Base-by-base conservation (phyloP, 2,888 invertebrate genomes). In the Catotricha subobsoleta region DNA sequence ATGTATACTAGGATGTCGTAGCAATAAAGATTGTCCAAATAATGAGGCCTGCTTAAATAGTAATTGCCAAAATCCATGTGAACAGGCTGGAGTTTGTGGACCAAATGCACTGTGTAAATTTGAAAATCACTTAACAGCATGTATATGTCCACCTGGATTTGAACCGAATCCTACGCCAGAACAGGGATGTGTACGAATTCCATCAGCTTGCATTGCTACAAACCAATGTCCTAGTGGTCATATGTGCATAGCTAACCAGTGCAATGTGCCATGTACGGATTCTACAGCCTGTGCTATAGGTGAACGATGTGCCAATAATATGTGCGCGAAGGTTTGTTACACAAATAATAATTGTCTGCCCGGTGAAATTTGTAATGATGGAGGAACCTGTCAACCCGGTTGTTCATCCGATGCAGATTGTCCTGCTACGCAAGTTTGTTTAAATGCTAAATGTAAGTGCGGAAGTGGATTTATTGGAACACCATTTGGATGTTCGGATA, bases 321-420 rank as follows among this genome's bases (percentile, higher is more conserved):
- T 78, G 47, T 90, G 88, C 52, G 71, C 77, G 16, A 88, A 87
- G 66, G 74, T 88, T 27, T 90, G 90, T 56, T 87, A 29, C 21
- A 77, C 81, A 9, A 87, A 87, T 56, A 84, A 81, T 53, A 91
- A 90, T 54, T 91, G 91, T 52, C 67, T 88, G 50, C 80, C 83
- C 2, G 90, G 90, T 38, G 90, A 91, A 65, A 76, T 90, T 44
- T 90, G 91, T 51, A 74, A 74, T 47, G 74, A 75, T 45, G 66
- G 67, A 47, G 87, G 88, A 40, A 69, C 76, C 31, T 91, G 91
- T 53, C 73, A 80, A 52, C 71, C 78, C 3, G 91, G 91, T 6
- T 91, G 91, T 55, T 74, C 77, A 45, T 70, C 74, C 0, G 83
- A 86, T 55, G 69, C 75, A 2, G 88, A 90, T 52, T 90, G 90